phyloP scores from a whole-genome alignment of 2,888 invertebrate species.

The Eucriotettix oculatus region DNA sequence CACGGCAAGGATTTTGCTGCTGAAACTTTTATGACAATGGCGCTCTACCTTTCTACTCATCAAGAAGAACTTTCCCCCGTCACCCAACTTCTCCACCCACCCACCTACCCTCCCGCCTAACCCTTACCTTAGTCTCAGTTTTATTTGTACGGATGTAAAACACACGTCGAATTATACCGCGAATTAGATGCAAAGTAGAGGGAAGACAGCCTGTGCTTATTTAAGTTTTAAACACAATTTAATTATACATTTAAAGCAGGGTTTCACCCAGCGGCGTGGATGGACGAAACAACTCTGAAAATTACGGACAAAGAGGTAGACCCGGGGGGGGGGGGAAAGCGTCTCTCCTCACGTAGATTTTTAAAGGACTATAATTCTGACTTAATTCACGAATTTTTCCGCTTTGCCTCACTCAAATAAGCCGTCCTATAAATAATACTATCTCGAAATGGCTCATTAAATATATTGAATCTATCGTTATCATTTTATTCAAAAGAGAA shows the following conservation, averaged over 20 bases:
- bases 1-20: not conserved
- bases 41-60: not conserved
- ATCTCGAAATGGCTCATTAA: too few relatives aligned
- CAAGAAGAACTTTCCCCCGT: not conserved
- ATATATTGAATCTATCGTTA: too few relatives aligned
- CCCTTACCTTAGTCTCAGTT: not conserved
- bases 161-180: not conserved
- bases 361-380: too few relatives aligned
- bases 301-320: too few relatives aligned
- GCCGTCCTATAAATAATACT: too few relatives aligned
- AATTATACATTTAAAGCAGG: not conserved
- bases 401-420: too few relatives aligned
- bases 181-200: not conserved
- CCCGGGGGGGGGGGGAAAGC: too few relatives aligned
- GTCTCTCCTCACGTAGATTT: too few relatives aligned
- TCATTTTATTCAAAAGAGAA: too few relatives aligned
- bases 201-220: not conserved
- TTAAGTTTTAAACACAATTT: not conserved
- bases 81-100: not conserved
- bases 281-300: too few relatives aligned
- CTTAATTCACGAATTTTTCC: too few relatives aligned
- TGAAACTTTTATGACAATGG: not conserved
- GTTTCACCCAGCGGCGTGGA: not conserved
- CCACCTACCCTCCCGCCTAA: not conserved
- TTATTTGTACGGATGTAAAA: not conserved